Conservation (phyloP, 2,113 vertebrate species). For the Pyxicephalus adspersus region DNA sequence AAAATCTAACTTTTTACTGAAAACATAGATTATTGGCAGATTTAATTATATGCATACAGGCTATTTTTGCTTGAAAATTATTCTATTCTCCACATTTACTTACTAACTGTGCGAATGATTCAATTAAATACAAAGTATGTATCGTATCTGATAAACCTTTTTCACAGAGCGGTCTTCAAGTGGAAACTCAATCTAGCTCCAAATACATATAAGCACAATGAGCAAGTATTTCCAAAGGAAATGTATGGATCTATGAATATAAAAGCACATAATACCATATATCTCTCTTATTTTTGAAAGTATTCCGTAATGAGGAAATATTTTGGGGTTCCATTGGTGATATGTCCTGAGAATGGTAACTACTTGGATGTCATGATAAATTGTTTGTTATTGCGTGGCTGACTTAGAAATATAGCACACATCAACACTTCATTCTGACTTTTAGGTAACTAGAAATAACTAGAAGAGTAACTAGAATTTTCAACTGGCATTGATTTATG, state of each 20-base stretch:
- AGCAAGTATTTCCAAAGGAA: background rate
- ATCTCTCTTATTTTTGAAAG: background rate
- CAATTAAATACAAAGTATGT: slow-evolving; percentile 26
- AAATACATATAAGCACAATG: background rate
- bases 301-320: background rate
- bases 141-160: slow-evolving; percentile 29
- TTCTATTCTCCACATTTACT: background rate
- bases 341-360: background rate
- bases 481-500: no score
- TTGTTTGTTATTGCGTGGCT: no score
- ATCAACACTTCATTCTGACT: no score
- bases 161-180: background rate
- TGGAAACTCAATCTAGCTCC: background rate
- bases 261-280: background rate
- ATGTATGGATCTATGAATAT: background rate
- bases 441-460: no score
- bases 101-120: background rate
- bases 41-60: background rate
- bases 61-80: background rate
- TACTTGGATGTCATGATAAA: background rate
- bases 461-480: no score
- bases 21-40: background rate
- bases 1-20: background rate
- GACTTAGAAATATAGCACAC: background rate
- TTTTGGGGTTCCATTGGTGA: background rate